Conservation (phyloP, 2,888 invertebrate genomes). For the Protophormia terraenovae region DNA sequence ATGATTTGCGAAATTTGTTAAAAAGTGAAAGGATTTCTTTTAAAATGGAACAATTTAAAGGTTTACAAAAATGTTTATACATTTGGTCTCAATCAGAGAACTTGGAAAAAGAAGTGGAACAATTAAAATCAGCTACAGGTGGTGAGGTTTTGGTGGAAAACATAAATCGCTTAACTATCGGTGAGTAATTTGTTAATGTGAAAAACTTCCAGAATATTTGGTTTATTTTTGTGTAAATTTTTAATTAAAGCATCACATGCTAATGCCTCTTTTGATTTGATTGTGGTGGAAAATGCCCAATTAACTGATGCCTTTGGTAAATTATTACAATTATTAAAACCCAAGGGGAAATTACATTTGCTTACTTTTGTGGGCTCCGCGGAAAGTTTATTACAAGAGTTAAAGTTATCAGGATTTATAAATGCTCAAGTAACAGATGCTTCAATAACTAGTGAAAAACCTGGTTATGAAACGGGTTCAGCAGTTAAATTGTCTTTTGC, state of each 20-base stretch:
- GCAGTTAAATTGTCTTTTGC: slow-evolving; percentile 82
- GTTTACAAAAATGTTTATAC: slow-evolving; percentile 83
- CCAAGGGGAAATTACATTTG: slow-evolving; percentile 84
- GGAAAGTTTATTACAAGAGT: slow-evolving; percentile 81
- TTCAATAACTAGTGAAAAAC: slow-evolving; percentile 84
- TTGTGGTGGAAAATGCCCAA: slow-evolving; percentile 81
- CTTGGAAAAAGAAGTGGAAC: slow-evolving; percentile 82
- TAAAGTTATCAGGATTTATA: slow-evolving; percentile 86
- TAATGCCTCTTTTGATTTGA: slow-evolving; percentile 84
- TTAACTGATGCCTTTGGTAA: slow-evolving; percentile 82
- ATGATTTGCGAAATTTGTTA: slow-evolving; percentile 25
- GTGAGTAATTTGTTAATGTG: slow-evolving; percentile 81
- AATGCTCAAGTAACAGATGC: slow-evolving; percentile 73
- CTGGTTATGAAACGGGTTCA: slow-evolving; percentile 88
- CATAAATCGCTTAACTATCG: slow-evolving; percentile 83
- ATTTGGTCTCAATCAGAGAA: slow-evolving; percentile 84
- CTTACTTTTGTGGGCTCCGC: slow-evolving; percentile 80
- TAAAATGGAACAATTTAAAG: slow-evolving; percentile 79
- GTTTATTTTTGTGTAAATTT: not conserved
- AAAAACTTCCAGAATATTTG: slow-evolving; percentile 16
- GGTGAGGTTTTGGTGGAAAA: slow-evolving; percentile 84
- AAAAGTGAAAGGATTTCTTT: slow-evolving; percentile 23
- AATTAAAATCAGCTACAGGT: slow-evolving; percentile 82
- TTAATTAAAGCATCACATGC: slow-evolving; percentile 82
- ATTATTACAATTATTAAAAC: slow-evolving; percentile 84